These are phyloP conservation scores for Diglossa cyanea DNA, from an alignment of 2,797 vertebrate species.

Conservation along the genomic window DNA sequence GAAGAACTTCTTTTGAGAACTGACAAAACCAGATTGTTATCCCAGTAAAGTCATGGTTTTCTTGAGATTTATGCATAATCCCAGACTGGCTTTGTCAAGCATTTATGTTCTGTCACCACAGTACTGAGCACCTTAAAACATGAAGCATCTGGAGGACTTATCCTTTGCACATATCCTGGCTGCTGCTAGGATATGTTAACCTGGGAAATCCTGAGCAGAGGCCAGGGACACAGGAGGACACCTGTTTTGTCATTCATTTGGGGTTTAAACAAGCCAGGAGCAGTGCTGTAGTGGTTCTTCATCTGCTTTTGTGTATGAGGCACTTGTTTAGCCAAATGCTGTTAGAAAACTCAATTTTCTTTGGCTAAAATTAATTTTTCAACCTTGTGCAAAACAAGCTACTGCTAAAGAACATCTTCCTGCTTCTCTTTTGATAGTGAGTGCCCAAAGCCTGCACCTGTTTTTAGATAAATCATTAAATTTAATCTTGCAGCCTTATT, in stretches of 20 bases:
- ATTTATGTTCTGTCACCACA: neutral
- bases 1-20: neutral
- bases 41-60: neutral
- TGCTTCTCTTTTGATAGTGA: neutral
- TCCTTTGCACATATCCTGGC: no score
- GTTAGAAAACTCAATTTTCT: neutral
- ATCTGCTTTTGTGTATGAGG: neutral
- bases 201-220: neutral
- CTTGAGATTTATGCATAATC: neutral
- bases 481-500: neutral
- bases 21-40: neutral
- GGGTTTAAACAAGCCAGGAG: neutral
- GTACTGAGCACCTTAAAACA: neutral
- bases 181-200: neutral
- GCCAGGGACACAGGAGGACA: neutral
- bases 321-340: neutral
- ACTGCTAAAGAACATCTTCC: neutral
- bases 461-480: neutral
- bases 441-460: neutral
- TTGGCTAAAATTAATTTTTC: neutral
- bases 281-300: neutral
- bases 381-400: neutral
- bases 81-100: neutral
- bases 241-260: accelerated
- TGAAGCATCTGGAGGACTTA: neutral